Conservation (phyloP, 2,113 vertebrate genomes). For the Pterocles burchelli region DNA sequence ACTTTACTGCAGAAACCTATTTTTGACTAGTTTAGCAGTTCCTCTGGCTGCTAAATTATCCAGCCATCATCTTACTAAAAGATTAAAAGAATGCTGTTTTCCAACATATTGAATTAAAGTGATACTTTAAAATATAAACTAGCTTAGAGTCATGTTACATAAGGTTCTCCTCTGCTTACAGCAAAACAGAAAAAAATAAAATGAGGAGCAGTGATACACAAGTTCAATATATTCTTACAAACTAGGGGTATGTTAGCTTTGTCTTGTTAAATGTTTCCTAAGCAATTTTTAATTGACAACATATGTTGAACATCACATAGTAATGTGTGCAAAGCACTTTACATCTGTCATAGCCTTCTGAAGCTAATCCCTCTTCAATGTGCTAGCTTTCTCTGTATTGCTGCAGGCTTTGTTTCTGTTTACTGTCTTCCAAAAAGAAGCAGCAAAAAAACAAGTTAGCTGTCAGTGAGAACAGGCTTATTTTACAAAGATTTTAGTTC, state of each 20-base stretch:
- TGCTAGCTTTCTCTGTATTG: constrained; percentile 47
- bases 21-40: background rate
- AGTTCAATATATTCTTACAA: constrained; percentile 59
- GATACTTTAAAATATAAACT: background rate
- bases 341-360: constrained; percentile 68
- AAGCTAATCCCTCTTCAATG: constrained; percentile 67
- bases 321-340: constrained; percentile 63
- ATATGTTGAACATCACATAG: constrained; percentile 73
- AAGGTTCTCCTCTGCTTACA: background rate
- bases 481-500: constrained; percentile 43
- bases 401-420: constrained; percentile 66
- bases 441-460: background rate
- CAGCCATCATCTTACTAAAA: background rate
- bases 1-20: background rate
- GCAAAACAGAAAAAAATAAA: constrained; percentile 45
- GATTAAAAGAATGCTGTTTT: background rate
- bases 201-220: constrained; percentile 29
- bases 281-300: constrained; percentile 78
- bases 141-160: background rate
- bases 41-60: background rate
- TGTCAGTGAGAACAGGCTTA: constrained; percentile 38
- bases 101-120: background rate
- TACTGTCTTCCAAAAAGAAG: constrained; percentile 42
- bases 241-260: constrained; percentile 50
- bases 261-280: constrained; percentile 76